phyloP scores from a whole-genome alignment of 2,888 invertebrate species.

The Portevinia maculata region DNA sequence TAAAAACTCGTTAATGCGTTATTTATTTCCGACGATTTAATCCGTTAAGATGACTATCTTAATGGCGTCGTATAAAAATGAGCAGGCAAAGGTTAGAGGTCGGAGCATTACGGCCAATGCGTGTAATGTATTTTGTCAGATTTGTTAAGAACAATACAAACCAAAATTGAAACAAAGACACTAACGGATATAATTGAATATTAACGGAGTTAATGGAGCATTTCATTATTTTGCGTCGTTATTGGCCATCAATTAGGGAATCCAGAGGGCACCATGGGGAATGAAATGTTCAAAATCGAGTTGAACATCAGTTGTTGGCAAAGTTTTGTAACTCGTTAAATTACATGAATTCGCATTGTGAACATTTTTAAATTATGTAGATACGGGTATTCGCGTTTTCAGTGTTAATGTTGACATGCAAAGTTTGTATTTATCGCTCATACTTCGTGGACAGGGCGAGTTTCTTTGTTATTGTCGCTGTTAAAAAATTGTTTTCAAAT shows the following conservation, averaged over 20 bases:
- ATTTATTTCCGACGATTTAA: conserved; percentile 40
- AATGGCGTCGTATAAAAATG: conserved; percentile 28
- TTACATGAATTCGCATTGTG: conserved; percentile 13
- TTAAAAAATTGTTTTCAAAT: background rate
- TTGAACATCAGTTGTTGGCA: conserved; percentile 3
- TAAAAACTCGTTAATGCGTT: conserved; percentile 43
- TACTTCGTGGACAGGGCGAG: too few relatives aligned
- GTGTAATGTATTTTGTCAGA: conserved; percentile 28
- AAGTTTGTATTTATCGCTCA: background rate
- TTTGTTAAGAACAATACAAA: conserved; percentile 17
- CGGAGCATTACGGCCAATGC: conserved; percentile 10
- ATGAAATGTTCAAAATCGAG: background rate
- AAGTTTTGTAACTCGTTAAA: conserved; percentile 21
- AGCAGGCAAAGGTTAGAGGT: too few relatives aligned
- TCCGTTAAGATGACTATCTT: conserved; percentile 48
- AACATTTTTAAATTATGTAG: conserved; percentile 22
- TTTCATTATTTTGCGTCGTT: conserved; percentile 21
- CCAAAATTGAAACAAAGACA: conserved; percentile 3
- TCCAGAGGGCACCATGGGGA: conserved; percentile 9
- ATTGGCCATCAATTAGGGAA: conserved; percentile 49
- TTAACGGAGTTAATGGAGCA: conserved; percentile 28
- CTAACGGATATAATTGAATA: conserved; percentile 40
- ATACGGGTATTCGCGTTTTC: background rate
- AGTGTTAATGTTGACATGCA: background rate
- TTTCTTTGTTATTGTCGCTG: too few relatives aligned